phyloP scores from a whole-genome alignment of 1,140 invertebrate species.

The Caerostris extrusa region DNA sequence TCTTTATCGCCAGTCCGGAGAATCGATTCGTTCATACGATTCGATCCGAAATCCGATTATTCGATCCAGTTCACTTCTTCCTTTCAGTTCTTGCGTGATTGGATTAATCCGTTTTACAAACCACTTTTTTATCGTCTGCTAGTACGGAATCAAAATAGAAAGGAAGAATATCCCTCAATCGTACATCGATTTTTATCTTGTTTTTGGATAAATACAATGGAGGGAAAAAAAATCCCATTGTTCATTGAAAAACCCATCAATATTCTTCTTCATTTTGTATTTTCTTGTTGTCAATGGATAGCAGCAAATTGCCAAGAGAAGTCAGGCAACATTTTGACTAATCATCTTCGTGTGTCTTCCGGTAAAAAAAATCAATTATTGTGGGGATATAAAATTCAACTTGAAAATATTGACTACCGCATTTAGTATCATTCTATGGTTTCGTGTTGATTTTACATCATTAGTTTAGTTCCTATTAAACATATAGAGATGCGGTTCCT shows the following conservation, averaged over 20 bases:
- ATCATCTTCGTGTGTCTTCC: background rate
- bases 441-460: too few relatives aligned
- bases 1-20: background rate
- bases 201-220: constrained; percentile 2
- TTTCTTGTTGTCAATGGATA: background rate
- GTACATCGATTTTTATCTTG: constrained; percentile 14
- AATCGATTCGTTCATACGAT: constrained; percentile 13
- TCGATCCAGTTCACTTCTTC: background rate
- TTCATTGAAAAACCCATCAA: background rate
- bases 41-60: constrained; percentile 39
- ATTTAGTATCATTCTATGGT: background rate
- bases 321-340: background rate
- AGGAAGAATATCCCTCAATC: background rate
- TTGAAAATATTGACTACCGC: background rate
- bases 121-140: background rate
- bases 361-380: background rate
- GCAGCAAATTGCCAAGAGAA: background rate
- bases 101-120: constrained; percentile 36
- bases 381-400: background rate
- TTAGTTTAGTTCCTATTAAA: too few relatives aligned
- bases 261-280: background rate
- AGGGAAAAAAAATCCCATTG: background rate
- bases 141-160: background rate
- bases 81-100: constrained; percentile 11
- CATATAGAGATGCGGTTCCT: too few relatives aligned